A percentile compares a stretch with the other conserved stretches of the same genome.
These are phyloP conservation scores for Drosophila monieri DNA, from an alignment of 2,888 invertebrate genomes.

Conservation along the genomic window DNA sequence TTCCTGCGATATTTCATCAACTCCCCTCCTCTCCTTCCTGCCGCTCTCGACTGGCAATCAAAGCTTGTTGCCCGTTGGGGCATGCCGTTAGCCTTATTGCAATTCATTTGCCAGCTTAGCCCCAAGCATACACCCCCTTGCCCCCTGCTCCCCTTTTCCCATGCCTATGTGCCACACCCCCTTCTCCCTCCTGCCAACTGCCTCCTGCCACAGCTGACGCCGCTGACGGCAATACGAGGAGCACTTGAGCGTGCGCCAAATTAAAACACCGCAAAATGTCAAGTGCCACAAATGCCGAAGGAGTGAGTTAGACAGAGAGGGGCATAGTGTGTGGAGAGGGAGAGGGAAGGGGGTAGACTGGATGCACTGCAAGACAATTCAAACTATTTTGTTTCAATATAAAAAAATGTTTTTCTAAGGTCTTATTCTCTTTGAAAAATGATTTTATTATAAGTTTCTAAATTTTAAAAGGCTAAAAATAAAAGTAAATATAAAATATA, in stretches of 20 bases:
- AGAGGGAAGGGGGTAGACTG: background rate
- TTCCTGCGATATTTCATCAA: slow-evolving; percentile 28
- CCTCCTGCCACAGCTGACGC: slow-evolving; percentile 7
- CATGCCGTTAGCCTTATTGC: slow-evolving; percentile 42
- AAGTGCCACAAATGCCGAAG: slow-evolving; percentile 55
- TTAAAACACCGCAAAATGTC: slow-evolving; percentile 76
- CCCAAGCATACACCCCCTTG: background rate
- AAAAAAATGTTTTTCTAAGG: no score
- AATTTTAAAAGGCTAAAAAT: no score
- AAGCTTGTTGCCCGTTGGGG: slow-evolving; percentile 37
- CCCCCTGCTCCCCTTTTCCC: no score
- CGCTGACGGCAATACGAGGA: slow-evolving; percentile 50
- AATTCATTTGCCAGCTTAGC: slow-evolving; percentile 39
- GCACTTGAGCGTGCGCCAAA: slow-evolving; percentile 71
- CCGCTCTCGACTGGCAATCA: slow-evolving; percentile 35
- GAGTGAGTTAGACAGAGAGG: slow-evolving; percentile 9
- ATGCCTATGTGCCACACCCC: background rate
- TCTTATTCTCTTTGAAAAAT: no score
- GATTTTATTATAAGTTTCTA: no score
- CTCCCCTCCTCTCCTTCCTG: background rate
- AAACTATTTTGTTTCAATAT: background rate
- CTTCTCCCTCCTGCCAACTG: background rate
- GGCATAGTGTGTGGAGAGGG: background rate
- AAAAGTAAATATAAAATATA: no score
- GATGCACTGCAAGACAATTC: background rate